These are phyloP conservation scores for Apeira syringaria DNA, from an alignment of 2,888 invertebrate genomes.

Conservation along the genomic window DNA sequence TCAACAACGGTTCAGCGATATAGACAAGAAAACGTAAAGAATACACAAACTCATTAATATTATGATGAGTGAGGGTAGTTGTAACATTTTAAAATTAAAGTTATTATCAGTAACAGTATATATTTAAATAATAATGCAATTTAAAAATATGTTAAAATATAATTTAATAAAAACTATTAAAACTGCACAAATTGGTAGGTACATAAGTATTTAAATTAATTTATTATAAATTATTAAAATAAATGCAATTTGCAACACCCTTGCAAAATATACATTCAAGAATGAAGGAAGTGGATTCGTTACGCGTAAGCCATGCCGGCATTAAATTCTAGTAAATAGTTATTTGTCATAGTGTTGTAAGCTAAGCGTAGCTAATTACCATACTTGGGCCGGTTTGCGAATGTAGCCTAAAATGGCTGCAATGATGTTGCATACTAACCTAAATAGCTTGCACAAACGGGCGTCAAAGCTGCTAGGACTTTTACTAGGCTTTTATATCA, in stretches of 20 bases:
- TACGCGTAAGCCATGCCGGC: slow-evolving; percentile 3
- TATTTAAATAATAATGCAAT: no score
- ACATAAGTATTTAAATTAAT: no score
- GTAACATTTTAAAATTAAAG: no score
- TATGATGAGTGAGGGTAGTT: no score
- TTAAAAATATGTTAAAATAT: no score
- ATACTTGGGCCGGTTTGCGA: slow-evolving; percentile 41
- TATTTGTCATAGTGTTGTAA: slow-evolving; percentile 39
- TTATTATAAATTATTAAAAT: not conserved
- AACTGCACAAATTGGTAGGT: no score
- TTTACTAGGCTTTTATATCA: no score
- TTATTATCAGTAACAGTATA: no score
- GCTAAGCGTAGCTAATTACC: slow-evolving; percentile 38
- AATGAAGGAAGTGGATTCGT: slow-evolving; percentile 17
- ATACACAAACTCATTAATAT: no score
- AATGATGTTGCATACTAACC: slow-evolving; percentile 40
- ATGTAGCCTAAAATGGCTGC: slow-evolving; percentile 41
- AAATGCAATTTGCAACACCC: not conserved
- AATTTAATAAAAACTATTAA: no score
- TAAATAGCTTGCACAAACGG: slow-evolving; percentile 36
- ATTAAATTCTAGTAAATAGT: slow-evolving; percentile 28
- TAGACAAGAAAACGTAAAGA: no score
- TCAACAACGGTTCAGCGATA: no score
- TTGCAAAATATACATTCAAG: not conserved
- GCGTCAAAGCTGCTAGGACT: slow-evolving; percentile 34